Evolutionary conservation across 2,113 vertebrate genomes (phyloP).

Genomic region (Mastomys natalensis): DNA sequence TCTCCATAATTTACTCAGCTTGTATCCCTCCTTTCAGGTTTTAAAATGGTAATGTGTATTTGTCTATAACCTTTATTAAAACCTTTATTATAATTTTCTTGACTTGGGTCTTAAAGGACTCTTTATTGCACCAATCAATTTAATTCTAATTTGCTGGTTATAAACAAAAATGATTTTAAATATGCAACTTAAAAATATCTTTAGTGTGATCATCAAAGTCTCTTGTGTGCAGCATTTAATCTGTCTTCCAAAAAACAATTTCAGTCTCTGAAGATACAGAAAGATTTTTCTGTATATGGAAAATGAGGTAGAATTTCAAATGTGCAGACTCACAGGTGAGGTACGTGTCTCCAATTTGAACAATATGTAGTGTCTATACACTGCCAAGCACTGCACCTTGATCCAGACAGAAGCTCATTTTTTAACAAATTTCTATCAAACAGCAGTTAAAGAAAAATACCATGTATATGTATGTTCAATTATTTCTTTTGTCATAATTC

Average conservation of each 20-base stretch:
- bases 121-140: background rate
- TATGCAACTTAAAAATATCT: background rate
- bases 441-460: background rate
- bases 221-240: background rate
- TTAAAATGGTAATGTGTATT: conserved; percentile 3
- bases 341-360: background rate
- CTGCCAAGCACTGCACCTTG: background rate
- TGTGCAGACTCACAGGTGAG: background rate
- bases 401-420: background rate
- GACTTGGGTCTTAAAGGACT: background rate
- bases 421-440: background rate
- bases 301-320: conserved; percentile 5
- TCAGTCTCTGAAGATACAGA: background rate
- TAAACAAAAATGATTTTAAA: conserved; percentile 15
- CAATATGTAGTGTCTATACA: background rate
- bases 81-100: background rate
- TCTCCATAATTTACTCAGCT: background rate
- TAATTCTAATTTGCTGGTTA: background rate
- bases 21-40: background rate
- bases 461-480: background rate
- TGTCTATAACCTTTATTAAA: background rate
- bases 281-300: background rate
- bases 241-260: conserved; percentile 2
- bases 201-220: background rate
- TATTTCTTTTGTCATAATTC: background rate